Evolutionary conservation across 2,888 invertebrate species (phyloP), one percentile per base, ranked within the genome.

Genomic region (Ischnus inquisitorius): DNA sequence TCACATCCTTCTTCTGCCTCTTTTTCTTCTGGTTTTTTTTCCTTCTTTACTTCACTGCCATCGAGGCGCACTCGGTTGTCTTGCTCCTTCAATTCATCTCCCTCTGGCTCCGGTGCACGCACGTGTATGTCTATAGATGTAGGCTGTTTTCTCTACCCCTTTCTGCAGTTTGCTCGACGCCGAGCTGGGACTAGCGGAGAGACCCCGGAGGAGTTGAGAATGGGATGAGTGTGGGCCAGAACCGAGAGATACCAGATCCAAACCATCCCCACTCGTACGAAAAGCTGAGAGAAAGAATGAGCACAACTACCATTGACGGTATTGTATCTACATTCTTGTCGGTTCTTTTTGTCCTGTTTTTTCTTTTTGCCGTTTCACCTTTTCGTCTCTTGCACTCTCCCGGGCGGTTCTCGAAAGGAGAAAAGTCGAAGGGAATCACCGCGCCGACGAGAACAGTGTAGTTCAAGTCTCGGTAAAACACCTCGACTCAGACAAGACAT

Each of bases 11-110:
- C 46, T 22, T 14, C 22, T 48, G 41, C 2, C 57, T 69, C 41
- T 39, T 48, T 67, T 51, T 71, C 60, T 62, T 76, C 62, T 76
- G 6, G 6, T 34, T 34, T 34, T 28, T 34, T 80, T 79, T 43
- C 22, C 54, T 64, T 48, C 54, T 80, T 74, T 75, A 60, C 28
- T 71, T 43, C 54, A 65, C 71, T 71, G 81, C 69, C 48, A 64
- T 68, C 60, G 82, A 54, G 43, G 46, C 65, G 12, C 68, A 34
- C 76, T 67, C 64, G 34, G 48, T 62, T 75, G 39, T 48, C 64
- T 64, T 51, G 41, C 65, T 79, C 48, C 3, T 68, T 68, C 60
- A 39, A 16, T 16, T 51, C 34, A 22, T 48, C 25, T 39, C 43
- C 16, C 34, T 46, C 46, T 28, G 6, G 46, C 28, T 34, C n/a